Evolutionary conservation across 2,888 invertebrate species (phyloP).

Genomic region (Ypsolopha scabrella): DNA sequence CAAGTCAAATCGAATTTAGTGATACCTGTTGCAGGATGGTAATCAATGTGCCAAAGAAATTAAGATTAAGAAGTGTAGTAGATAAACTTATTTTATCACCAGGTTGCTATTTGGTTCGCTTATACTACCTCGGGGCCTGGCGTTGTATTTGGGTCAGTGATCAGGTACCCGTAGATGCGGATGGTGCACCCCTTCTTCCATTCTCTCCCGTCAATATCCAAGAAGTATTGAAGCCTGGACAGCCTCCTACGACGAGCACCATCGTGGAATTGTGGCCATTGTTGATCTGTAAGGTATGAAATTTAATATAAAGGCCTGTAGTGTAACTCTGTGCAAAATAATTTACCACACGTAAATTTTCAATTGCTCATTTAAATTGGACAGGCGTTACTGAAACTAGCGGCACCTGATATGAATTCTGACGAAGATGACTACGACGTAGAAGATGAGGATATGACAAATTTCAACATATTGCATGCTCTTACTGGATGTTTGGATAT

Average conservation of each 20-base stretch:
- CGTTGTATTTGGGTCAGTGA: constrained; percentile 60
- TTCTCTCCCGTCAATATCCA: constrained; percentile 40
- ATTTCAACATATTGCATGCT: constrained; percentile 42
- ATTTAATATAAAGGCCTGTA: constrained; percentile 7
- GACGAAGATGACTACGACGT: constrained; percentile 29
- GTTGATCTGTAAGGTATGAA: constrained; percentile 45
- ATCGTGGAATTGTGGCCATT: constrained; percentile 51
- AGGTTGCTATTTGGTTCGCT: constrained; percentile 57
- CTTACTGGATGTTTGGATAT: constrained; percentile 26
- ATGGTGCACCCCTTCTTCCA: constrained; percentile 45
- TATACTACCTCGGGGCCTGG: constrained; percentile 54
- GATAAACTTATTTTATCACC: neutral
- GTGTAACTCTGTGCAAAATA: neutral
- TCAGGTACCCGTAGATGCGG: constrained; percentile 49
- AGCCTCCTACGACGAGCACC: constrained; percentile 15
- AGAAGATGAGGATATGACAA: constrained; percentile 39
- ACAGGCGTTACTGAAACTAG: constrained; percentile 56
- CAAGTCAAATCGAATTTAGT: too few species aligned
- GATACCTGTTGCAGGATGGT: too few species aligned
- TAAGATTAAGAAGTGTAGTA: too few species aligned
- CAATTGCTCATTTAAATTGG: constrained; percentile 37
- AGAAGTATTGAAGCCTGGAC: constrained; percentile 11
- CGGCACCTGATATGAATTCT: constrained; percentile 51
- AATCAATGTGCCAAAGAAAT: too few species aligned
- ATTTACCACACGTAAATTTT: constrained; percentile 8